Conservation (phyloP, 2,113 vertebrate genomes). For the Gobius niger region DNA sequence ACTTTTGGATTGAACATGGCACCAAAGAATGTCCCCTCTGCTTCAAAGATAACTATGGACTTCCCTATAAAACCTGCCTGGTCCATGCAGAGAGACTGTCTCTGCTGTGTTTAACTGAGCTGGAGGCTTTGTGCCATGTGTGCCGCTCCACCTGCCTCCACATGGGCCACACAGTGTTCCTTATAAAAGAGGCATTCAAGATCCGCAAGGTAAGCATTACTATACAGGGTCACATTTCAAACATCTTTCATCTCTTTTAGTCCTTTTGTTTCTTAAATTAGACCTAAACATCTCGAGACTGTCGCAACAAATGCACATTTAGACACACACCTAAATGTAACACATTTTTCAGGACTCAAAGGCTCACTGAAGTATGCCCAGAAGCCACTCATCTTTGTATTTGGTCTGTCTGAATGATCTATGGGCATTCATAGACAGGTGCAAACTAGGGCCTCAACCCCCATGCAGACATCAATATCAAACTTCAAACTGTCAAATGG, state of each 20-base stretch:
- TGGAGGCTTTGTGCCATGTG: slow-evolving; percentile 34
- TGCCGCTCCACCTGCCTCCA: slow-evolving; percentile 34
- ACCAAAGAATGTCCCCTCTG: slow-evolving; percentile 50
- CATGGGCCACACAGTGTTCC: slow-evolving; percentile 39
- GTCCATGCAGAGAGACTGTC: slow-evolving; percentile 34
- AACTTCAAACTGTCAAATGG: background rate
- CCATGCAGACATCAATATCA: background rate
- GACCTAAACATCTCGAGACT: background rate
- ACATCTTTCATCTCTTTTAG: slow-evolving; percentile 1
- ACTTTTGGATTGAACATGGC: slow-evolving; percentile 47
- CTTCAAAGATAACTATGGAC: slow-evolving; percentile 18
- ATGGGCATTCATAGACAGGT: background rate
- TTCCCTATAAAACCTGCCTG: slow-evolving; percentile 29
- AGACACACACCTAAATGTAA: background rate
- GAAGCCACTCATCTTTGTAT: slow-evolving; percentile 4
- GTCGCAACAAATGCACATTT: slow-evolving; percentile 2
- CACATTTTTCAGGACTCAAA: background rate
- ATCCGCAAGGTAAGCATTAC: slow-evolving; percentile 43
- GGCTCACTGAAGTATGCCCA: background rate
- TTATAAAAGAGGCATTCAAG: slow-evolving; percentile 35
- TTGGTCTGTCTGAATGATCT: slow-evolving; percentile 3
- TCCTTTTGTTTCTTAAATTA: slow-evolving; percentile 4
- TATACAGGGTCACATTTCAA: background rate
- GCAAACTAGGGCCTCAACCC: background rate
- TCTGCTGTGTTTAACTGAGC: slow-evolving; percentile 35